Evolutionary conservation across 2,113 vertebrate species (phyloP), one percentile per base, ranked within the genome.

Genomic region (Lutjanus erythropterus): DNA sequence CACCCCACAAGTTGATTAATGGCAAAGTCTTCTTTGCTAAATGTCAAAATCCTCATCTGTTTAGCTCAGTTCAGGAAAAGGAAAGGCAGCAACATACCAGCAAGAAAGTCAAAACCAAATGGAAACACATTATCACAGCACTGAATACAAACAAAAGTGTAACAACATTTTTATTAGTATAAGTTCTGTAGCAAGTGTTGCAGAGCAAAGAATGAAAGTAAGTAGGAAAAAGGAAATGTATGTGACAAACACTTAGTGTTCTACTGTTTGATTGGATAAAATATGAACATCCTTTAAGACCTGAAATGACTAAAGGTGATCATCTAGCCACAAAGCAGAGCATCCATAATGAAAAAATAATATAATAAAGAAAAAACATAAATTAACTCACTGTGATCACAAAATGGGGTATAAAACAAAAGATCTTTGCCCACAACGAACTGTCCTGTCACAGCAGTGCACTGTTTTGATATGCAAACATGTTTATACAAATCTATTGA

Each of bases 31-130:
- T 55, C 41, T 71, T 68, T 29, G 42, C 80, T 89, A 90, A 94
- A 91, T 92, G 88, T 94, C 92, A 91, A 70, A 88, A 72, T 73
- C 67, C 42, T 76, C 46, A 75, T 87, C 58, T 80, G 35, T 71
- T 87, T 55, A 49, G 52, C 67, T 78, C 2, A 2, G 37, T 74
- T 75, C 71, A 31, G 16, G 27, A 42, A 33, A 71, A 75, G 56
- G 52, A 50, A 71, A 68, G 31, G 25, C 50, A 31, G 3, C 14
- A 59, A 53, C 52, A 49, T 47, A 47, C 39, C 19, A 27, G 9
- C 35, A 58, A 71, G n/a, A 44, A 41, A 67, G 42, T 39, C 9
- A 18, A 11, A 21, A 41, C 8, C 39, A 46, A 78, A 33, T 25
- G n/a, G 41, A 62, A 69, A 61, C 15, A 10, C 21, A 60, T 25